Evolutionary conservation across 1,140 invertebrate species (phyloP), one percentile per base, ranked within the genome.

Genomic region (Neelides sp.): DNA sequence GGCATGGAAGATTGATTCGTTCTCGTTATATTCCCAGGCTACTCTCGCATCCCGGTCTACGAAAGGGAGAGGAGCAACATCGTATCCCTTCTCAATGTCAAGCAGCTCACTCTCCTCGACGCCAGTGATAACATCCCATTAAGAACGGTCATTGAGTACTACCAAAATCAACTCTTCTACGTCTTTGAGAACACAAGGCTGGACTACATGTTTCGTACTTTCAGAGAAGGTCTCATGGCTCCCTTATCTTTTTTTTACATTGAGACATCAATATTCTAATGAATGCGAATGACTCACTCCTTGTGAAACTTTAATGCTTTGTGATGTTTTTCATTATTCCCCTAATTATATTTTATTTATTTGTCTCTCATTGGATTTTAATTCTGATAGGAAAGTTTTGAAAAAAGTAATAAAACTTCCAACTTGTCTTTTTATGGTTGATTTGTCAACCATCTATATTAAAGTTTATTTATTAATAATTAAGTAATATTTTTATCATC

Each of bases 21-120:
- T 32, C 8, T 17, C 32, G 2, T 27, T 42, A 23, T 27, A 39
- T 24, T 46, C 36, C 64, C 67, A 63, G 78, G 78, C 10, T 80
- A 77, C 63, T 78, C 78, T 13, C 64, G 78, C 30, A 77, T 80
- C 36, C 78, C 78, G 13, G 73, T 80, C 17, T 80, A 70, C 64
- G 73, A 76, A 22, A 56, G 54, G 13, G 61, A 64, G 23, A 66
- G 75, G 15, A 66, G 68, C 15, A 78, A 77, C 58, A 74, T 80
- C 49, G 69, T 78, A 2, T 71, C 72, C 46, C 56, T 80, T 12
- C 64, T 80, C 0, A 77, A 79, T 60, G 76, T 77, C 22, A 80
- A 80, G 63, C 78, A 80, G 65, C 63, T 80, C 32, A 76, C 78
- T 4, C 70, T 82, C 30, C 66, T 81, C 36, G 79, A 82, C 66